Base-by-base conservation (phyloP, 2,113 vertebrate genomes). In the Calonectris borealis region DNA sequence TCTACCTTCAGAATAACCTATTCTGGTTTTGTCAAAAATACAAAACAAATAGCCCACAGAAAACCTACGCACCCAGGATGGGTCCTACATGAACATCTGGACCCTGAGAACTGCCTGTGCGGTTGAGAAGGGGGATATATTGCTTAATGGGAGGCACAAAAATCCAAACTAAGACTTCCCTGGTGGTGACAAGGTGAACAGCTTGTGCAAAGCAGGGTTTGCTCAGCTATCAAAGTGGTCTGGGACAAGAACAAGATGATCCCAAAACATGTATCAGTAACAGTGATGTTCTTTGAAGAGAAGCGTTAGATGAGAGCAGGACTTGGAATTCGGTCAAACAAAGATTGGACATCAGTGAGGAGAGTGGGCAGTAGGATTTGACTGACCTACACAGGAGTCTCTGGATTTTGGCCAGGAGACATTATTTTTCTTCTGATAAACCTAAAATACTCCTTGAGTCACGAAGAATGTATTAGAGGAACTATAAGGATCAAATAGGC, bases 21-120 rank as follows among this genome's bases (percentile, higher is more conserved):
- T 57, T 77, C 13, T 64, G 15, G 1, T 90, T 90, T 88, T 81
- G 31, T 57, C 18, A 83, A 66, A 90, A 57, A 16, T 60, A 25
- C 5, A 54, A 24, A 54, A 42, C 18, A 81, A 93, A 34, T 51
- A 72, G 25, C 36, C 38, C 8, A 1, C 36, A 88, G 71, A 62
- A 90, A 88, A 55, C 14, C 9, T 64, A 5, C 13, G 19, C 8
- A 20, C 24, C 5, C 38, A 71, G 32, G 4, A 11, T 64, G 49
- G 16, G 19, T 72, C 21, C 13, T 80, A 8, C 5, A 1, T 32
- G 34, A 72, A 60, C 21, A 90, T 42, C 16, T 51, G 70, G 29
- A 26, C 5, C 82, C 0, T 0, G 19, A 49, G 10, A 54, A 52
- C 20, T 60, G n/a, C 20, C 19, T 73, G 34, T 78, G 34, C 7